These are phyloP conservation scores for Hyposoter didymator DNA, from an alignment of 2,888 invertebrate species.

Conservation along the genomic window DNA sequence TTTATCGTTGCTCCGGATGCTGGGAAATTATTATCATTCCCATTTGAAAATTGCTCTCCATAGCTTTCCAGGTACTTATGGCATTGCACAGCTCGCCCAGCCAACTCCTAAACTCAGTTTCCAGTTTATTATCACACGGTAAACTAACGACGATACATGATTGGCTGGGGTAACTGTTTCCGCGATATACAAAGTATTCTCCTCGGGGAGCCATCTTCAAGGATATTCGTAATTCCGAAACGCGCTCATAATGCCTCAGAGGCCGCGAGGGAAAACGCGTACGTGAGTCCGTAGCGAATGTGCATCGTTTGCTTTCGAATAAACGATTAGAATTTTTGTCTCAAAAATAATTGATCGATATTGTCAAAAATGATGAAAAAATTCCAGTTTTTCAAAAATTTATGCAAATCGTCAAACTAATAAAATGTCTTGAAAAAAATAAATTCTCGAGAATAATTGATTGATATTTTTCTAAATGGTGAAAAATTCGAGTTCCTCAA, in stretches of 20 bases:
- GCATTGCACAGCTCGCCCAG: background rate
- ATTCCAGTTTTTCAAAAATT: too few relatives aligned
- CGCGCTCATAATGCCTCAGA: background rate
- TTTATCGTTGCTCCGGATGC: background rate
- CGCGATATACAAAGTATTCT: background rate
- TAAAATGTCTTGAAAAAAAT: too few relatives aligned
- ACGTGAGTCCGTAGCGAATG: background rate
- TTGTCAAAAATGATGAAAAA: background rate
- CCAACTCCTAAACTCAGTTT: slow-evolving; percentile 12
- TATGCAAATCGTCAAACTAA: too few relatives aligned
- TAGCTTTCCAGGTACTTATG: background rate
- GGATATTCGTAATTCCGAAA: background rate
- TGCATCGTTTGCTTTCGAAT: background rate
- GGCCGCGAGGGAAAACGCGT: background rate
- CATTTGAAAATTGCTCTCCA: background rate
- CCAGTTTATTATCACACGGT: background rate
- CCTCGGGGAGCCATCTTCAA: slow-evolving; percentile 3
- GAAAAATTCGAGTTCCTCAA: too few relatives aligned
- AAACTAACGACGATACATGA: slow-evolving; percentile 25
- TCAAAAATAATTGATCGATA: background rate
- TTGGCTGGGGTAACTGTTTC: slow-evolving; percentile 11
- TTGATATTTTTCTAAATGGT: background rate
- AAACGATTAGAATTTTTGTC: background rate
- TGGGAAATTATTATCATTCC: background rate
- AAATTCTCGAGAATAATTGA: background rate